Conservation (phyloP, 2,888 invertebrate species). For the Troides oblongomaculatus region DNA sequence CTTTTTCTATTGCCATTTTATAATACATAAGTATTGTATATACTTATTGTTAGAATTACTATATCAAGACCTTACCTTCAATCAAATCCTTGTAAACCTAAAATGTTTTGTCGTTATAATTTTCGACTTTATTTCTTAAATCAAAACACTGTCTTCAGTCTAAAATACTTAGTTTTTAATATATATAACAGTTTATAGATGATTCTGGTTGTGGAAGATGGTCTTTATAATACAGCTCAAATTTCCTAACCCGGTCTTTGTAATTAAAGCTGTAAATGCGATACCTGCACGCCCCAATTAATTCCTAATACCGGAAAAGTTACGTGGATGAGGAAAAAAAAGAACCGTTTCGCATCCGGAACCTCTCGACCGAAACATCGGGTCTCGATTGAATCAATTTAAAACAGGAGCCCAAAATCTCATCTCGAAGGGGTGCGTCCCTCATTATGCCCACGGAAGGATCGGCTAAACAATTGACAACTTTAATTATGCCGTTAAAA, state of each 20-base stretch:
- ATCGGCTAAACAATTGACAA: conserved; percentile 65
- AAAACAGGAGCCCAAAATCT: conserved; percentile 69
- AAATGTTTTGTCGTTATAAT: not conserved
- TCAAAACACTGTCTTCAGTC: not conserved
- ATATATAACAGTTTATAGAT: too few species aligned
- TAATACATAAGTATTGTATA: too few species aligned
- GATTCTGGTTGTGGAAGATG: not conserved
- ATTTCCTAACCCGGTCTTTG: conserved; percentile 19
- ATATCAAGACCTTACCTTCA: too few species aligned
- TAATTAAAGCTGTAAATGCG: conserved; percentile 16
- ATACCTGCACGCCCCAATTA: conserved; percentile 50
- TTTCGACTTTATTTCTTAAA: not conserved
- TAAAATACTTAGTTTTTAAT: too few species aligned
- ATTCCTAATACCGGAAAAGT: conserved; percentile 57
- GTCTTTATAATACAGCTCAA: not conserved
- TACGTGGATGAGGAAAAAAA: conserved; percentile 40
- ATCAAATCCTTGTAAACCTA: too few species aligned
- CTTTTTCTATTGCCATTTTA: too few species aligned
- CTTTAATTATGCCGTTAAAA: conserved; percentile 39
- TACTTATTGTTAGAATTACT: too few species aligned
- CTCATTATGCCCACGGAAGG: conserved; percentile 76
- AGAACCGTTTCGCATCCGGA: conserved; percentile 40
- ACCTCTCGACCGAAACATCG: conserved; percentile 66
- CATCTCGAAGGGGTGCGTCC: conserved; percentile 72
- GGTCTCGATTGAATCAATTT: conserved; percentile 77